A percentile compares a stretch with the other conserved stretches of the same genome.
phyloP scores from a whole-genome alignment of 2,888 invertebrate species.

The Synergus itoensis region DNA sequence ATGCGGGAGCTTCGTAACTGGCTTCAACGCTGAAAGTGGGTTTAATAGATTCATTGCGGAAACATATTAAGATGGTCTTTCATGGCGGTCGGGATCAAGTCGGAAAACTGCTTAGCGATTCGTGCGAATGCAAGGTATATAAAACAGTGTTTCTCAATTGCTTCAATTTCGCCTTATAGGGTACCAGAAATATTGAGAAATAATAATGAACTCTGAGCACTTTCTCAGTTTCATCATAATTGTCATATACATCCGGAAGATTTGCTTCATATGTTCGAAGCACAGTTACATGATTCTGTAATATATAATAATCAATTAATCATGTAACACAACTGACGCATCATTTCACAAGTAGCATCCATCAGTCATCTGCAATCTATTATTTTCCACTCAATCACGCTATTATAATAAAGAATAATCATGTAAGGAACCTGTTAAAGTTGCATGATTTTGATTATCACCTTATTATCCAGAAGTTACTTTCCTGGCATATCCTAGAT shows the following conservation, averaged over 20 bases:
- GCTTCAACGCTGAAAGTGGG: constrained; percentile 5
- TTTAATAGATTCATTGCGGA: constrained; percentile 37
- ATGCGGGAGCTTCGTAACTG: neutral
- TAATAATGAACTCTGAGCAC: neutral
- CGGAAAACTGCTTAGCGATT: constrained; percentile 32
- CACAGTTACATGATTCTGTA: constrained; percentile 4
- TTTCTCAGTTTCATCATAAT: constrained; percentile 20
- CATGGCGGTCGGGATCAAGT: constrained; percentile 22
- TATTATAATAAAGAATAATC: constrained; percentile 6
- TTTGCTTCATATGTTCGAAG: neutral
- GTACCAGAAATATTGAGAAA: constrained; percentile 4
- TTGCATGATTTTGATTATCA: neutral
- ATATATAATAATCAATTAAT: neutral
- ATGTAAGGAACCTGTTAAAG: neutral
- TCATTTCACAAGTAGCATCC: neutral
- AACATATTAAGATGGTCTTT: constrained; percentile 36
- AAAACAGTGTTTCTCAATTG: constrained; percentile 33
- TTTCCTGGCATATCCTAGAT: neutral
- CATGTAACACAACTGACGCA: neutral
- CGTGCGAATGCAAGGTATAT: constrained; percentile 18
- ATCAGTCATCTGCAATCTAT: neutral
- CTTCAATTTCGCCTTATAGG: constrained; percentile 20
- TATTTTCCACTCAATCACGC: neutral
- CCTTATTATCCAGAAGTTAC: neutral
- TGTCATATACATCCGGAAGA: neutral